Conservation (phyloP, 2,113 vertebrate genomes). For the Catharus fuscescens region DNA sequence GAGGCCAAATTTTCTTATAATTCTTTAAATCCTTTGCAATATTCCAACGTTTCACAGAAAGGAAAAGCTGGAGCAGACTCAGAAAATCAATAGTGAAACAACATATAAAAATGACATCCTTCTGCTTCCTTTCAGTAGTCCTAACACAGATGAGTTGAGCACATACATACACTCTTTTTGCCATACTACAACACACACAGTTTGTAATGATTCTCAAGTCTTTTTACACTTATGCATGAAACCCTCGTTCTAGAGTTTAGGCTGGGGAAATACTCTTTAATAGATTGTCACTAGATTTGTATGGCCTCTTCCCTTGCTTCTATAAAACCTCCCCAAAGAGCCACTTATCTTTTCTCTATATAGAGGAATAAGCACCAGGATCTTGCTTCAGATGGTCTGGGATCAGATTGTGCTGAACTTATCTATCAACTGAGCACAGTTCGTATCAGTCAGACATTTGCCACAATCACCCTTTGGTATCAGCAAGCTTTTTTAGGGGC, state of each 20-base stretch:
- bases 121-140: not conserved
- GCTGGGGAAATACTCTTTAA: not conserved
- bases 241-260: not conserved
- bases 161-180: not conserved
- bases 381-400: not conserved
- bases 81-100: not conserved
- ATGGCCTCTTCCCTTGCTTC: not conserved
- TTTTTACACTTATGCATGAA: not conserved
- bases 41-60: not conserved
- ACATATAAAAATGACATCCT: not conserved
- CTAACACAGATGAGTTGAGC: rapidly evolving
- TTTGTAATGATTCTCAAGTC: not conserved
- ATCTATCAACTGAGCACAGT: not conserved
- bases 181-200: rapidly evolving
- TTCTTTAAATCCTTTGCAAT: not conserved
- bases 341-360: not conserved
- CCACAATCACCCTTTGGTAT: not conserved
- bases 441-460: rapidly evolving
- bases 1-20: not conserved
- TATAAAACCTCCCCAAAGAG: not conserved
- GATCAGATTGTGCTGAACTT: not conserved
- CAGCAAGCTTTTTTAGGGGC: not conserved
- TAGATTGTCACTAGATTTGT: not conserved
- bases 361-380: not conserved
- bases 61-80: not conserved